Base-by-base conservation (phyloP, 2,797 vertebrate species). In the Brachyalestes nurse region DNA sequence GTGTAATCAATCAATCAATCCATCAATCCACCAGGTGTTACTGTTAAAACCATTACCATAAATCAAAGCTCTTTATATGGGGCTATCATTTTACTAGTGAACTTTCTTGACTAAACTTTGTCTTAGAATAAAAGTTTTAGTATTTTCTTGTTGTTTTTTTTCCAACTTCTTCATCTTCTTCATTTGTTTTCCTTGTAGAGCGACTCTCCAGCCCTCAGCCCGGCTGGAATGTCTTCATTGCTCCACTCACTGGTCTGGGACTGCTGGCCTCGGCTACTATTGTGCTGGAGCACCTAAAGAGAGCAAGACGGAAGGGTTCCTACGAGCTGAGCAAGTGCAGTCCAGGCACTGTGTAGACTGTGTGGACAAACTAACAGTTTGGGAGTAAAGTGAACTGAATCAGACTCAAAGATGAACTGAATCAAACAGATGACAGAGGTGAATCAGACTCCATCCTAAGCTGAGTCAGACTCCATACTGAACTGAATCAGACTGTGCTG, bases 251-350 rank as follows among this genome's bases (percentile, higher is more conserved):
- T 23, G 88, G 87, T 1, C 17, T 76, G 0, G 86, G 86, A 0
- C 84, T 67, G 2, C 25, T 92, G 5, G 69, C 87, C 0, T 69
- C 72, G 0, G 10, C 81, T 0, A 84, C 83, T n/a, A 42, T 90
- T 72, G 3, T 89, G 7, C 62, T 93, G 2, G 88, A 92, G 78
- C 84, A 86, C 49, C 49, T 93, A 77, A 90, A 91, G 78, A 91
- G 91, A 64, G 88, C 89, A 64, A 90, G 88, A 73, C 93, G 88
- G 79, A 93, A 90, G 82, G 93, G 92, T 2, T 92, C 88, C 57
- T 95, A 95, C 13, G 89, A 93, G 83, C 85, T 95, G 65, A 83
- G 87, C 0, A 90, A 88, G 66, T 72, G 86, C 1, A 79, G 16
- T 77, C 85, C 70, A 76, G 83, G 90, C 65, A 70, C 72, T 0